Evolutionary conservation across 2,113 vertebrate species (phyloP), one percentile per base, ranked within the genome.

Genomic region (Caloenas nicobarica): DNA sequence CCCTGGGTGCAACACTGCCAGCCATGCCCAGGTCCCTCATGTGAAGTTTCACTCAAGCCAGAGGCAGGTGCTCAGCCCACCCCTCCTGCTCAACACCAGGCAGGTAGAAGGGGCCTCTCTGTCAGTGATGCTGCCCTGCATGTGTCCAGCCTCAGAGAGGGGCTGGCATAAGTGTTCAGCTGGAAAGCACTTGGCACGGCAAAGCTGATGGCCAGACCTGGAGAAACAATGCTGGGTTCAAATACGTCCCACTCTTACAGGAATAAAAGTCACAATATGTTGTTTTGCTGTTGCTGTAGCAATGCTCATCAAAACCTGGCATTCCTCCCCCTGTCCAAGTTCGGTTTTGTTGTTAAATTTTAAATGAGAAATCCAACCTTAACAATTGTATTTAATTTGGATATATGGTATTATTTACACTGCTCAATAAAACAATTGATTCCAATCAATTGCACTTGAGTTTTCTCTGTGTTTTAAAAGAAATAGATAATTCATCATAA

Each of bases 91-190:
- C 65, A 64, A 15, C 1, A 3, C 10, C 0, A 54, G 24, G n/a
- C 24, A 76, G n/a, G 5, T 0, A 24, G 22, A 44, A 68, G 11
- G 18, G 21, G 13, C 11, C 6, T 40, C 3, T 13, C 8, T 17
- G 5, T 18, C 8, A 5, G 18, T 26, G 22, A 50, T 36, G 17
- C 4, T 22, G 3, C 16, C 40, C 16, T 28, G 23, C 2, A 0
- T 5, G 17, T 48, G 14, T 25, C 51, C 3, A 3, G 42, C 24
- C 14, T 60, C 4, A 0, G 0, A 1, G 10, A 53, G 36, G 15
- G 16, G 5, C 10, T 51, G n/a, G 34, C n/a, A 40, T 4, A 11
- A 66, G 33, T 0, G 0, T 66, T 48, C 5, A 10, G 4, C 14
- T 5, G 25, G 21, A 53, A 81, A 48, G 12, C 10, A 11, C n/a